Evolutionary conservation across 1,140 invertebrate genomes (phyloP), one percentile per base, ranked within the genome.

Genomic region (Druon quercuslanigerum): DNA sequence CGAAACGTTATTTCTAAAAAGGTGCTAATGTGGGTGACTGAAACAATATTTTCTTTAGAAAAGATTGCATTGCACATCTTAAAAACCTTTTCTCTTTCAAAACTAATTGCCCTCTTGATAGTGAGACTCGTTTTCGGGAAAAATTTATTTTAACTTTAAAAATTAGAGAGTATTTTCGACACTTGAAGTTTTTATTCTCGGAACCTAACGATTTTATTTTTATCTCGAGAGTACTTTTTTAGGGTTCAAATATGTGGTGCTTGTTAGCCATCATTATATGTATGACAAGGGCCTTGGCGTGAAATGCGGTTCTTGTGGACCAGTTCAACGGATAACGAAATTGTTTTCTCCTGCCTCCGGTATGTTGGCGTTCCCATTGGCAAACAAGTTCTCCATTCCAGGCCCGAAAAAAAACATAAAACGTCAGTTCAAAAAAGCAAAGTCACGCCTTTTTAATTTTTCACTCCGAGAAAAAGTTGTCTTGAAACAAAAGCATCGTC

Each of bases 261-360:
- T 9, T 46, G 52, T 54, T 54, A 54, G 16, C 52, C n/a, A 54
- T 17, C 17, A 54, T 54, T 51, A 33, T 54, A 54, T 54, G 7
- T 54, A 54, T 19, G 52, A 54, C n/a, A 54, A 17, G 52, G 52
- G n/a, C 52, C 52, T 54, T 54, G 52, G 17, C 17, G 52, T 54
- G 52, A 54, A 54, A 54, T 54, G 52, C 17, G 52, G 52, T 54
- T 54, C 52, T 54, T 54, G 17, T 54, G 17, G n/a, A 54, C 52
- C 52, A 54, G 52, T 54, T 17, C n/a, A 17, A 54, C n/a, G 52
- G n/a, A 54, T 54, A 54, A 54, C 52, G 52, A 54, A 54, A 54
- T 54, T 54, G 17, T 54, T 54, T 54, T 54, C 52, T 54, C 52
- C 52, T 54, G 52, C 52, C 52, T 54, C 0, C 16, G 52, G 52